Percentiles rank a stretch among this genome's conserved stretches.
Evolutionary conservation across 2,888 invertebrate species (phyloP).

Genomic region (Sturmia bella): DNA sequence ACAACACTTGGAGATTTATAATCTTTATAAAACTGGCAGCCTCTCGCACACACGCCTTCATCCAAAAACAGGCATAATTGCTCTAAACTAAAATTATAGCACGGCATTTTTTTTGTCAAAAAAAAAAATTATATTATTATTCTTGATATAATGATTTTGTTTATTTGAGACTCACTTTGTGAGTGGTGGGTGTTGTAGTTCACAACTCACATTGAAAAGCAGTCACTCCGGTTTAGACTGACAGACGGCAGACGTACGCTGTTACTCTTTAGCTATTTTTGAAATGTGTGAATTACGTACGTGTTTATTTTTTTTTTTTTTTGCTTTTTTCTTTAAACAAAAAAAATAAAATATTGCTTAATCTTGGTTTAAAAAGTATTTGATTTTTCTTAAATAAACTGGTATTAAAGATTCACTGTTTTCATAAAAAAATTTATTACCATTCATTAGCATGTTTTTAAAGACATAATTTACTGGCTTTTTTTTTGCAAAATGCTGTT

Average conservation of each 20-base stretch:
- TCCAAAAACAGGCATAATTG: too few species aligned
- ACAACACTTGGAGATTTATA: slow-evolving; percentile 10
- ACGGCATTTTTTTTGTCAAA: too few species aligned
- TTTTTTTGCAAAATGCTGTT: not conserved
- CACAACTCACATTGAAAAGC: slow-evolving; percentile 20
- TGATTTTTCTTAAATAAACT: slow-evolving; percentile 16
- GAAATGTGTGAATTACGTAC: slow-evolving; percentile 39
- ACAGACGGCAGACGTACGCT: not conserved
- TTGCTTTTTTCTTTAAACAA: not conserved
- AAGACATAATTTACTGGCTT: slow-evolving; percentile 42
- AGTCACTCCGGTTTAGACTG: slow-evolving; percentile 27
- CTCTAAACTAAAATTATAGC: too few species aligned
- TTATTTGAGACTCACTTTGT: slow-evolving; percentile 15
- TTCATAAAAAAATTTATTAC: slow-evolving; percentile 28
- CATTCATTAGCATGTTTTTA: slow-evolving; percentile 43
- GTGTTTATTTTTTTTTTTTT: slow-evolving; percentile 11
- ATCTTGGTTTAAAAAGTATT: too few species aligned
- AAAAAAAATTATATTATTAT: too few species aligned
- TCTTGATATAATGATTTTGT: too few species aligned
- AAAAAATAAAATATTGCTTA: too few species aligned
- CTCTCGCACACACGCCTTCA: too few species aligned
- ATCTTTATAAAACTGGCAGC: too few species aligned
- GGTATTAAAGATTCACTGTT: slow-evolving; percentile 4
- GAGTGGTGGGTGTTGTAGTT: slow-evolving; percentile 44
- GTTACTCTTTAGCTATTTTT: too few species aligned